Base-by-base conservation (phyloP, 2,113 vertebrate genomes). In the Lepidothrix coronata region DNA sequence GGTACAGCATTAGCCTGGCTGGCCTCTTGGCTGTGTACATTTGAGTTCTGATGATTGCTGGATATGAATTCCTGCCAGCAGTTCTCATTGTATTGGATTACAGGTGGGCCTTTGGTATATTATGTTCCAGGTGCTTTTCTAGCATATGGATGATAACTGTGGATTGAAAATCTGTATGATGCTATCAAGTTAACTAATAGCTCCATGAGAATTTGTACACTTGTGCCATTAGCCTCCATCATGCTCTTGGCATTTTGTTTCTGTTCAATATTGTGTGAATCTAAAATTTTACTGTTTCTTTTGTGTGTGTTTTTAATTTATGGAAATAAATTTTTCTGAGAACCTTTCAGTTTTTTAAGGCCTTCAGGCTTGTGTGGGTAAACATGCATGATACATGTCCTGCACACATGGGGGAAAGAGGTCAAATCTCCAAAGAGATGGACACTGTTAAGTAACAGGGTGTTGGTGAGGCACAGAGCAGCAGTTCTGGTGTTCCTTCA, bases 311-410 rank as follows among this genome's bases (percentile, higher is more conserved):
- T 84, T 95, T 94, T 98, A 98, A 98, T 97, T 98, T 98, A 98
- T 98, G 97, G 93, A 97, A 98, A 98, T 98, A 98, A 98, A 98
- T 84, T 94, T 97, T 97, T 97, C 95, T 97, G 93, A 95, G 88
- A 97, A 93, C 39, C 18, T 96, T 97, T 97, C 67, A 55, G 30
- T 37, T 70, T 57, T 70, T 79, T 66, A 67, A 89, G 55, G 79
- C 55, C 21, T 90, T 79, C 61, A 79, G 63, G 51, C 30, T 77
- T 70, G 12, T 62, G 13, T 84, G 33, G 39, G 6, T 79, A 92
- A 88, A 58, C 35, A 31, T 21, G 20, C 5, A 30, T n/a, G 37
- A 37, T n/a, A 16, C 24, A 35, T 58, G 33, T 51, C 63, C 35
- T 72, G 33, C 18, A 9, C 37, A 21, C 1, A 2, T 8, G 24